Evolutionary conservation across 2,113 vertebrate species (phyloP).

Genomic region (Caretta caretta): DNA sequence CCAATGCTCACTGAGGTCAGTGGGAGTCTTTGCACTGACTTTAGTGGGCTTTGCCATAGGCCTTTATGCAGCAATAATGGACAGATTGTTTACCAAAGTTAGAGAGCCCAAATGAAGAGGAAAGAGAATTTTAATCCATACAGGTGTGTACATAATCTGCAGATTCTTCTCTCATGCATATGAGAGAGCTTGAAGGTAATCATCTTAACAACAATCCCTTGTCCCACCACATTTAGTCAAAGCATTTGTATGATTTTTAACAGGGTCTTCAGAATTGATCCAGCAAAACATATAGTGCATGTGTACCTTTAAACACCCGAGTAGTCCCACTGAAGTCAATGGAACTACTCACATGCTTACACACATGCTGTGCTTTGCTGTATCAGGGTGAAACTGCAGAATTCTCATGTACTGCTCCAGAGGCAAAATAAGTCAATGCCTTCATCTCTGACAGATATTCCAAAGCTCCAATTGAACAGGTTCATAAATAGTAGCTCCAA

Average conservation of each 20-base stretch:
- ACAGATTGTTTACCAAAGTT: slow-evolving; percentile 25
- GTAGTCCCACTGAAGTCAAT: slow-evolving; percentile 30
- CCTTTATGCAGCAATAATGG: fast-evolving
- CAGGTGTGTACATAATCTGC: slow-evolving; percentile 28
- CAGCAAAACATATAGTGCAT: background rate
- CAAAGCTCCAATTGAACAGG: background rate
- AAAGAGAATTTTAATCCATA: background rate
- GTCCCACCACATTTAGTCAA: slow-evolving; percentile 28
- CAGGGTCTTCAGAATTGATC: background rate
- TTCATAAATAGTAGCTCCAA: background rate
- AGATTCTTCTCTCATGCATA: slow-evolving; percentile 52
- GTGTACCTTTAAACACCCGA: background rate
- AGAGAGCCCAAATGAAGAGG: slow-evolving; percentile 21
- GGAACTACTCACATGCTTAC: slow-evolving; percentile 6
- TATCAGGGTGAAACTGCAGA: slow-evolving; percentile 42
- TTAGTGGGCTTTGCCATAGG: background rate
- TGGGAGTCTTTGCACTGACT: no score
- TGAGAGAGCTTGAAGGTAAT: slow-evolving; percentile 58
- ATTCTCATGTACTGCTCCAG: background rate
- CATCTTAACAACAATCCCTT: slow-evolving; percentile 57
- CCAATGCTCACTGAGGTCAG: no score
- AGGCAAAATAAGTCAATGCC: slow-evolving; percentile 39
- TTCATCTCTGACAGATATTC: background rate
- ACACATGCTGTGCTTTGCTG: background rate
- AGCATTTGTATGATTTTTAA: background rate